These are phyloP conservation scores for Microcebus griseorufus DNA, from an alignment of 2,113 vertebrate species.

Conservation along the genomic window DNA sequence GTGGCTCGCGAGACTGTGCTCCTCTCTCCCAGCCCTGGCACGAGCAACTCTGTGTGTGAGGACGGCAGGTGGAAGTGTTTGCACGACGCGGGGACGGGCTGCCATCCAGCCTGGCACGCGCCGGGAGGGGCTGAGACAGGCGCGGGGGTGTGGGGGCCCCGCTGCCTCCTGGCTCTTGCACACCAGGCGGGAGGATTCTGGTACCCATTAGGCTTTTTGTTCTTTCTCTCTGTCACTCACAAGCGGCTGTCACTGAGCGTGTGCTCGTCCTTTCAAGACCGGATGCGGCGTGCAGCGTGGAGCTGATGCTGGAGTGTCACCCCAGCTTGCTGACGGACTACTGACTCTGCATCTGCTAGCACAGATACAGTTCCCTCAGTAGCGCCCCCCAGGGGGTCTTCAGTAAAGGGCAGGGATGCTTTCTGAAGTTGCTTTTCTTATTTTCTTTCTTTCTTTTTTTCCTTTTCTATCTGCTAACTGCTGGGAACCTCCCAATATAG, in stretches of 20 bases:
- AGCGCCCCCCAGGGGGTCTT: constrained; percentile 66
- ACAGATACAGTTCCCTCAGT: constrained; percentile 63
- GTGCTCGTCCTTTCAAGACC: constrained; percentile 63
- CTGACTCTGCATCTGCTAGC: constrained; percentile 35
- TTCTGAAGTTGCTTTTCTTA: constrained; percentile 51
- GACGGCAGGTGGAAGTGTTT: background rate
- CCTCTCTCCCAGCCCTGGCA: background rate
- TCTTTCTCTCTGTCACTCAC: constrained; percentile 56
- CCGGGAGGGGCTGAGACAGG: background rate
- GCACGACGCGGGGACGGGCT: constrained; percentile 20
- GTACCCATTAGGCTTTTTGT: constrained; percentile 62
- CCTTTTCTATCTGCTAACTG: background rate
- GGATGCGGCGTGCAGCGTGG: constrained; percentile 29
- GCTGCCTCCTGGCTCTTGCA: background rate
- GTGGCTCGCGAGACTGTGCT: rapidly evolving
- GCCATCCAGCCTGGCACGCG: background rate
- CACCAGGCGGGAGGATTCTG: background rate
- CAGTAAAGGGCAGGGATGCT: constrained; percentile 52
- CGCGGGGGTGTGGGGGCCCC: constrained; percentile 19
- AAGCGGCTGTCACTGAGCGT: constrained; percentile 62
- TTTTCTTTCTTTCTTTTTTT: background rate
- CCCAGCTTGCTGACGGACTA: constrained; percentile 57
- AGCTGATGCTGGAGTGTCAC: constrained; percentile 52
- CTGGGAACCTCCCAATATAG: constrained; percentile 68
- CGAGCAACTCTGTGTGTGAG: background rate